Base-by-base conservation (phyloP, 2,113 vertebrate species). In the human region DNA sequence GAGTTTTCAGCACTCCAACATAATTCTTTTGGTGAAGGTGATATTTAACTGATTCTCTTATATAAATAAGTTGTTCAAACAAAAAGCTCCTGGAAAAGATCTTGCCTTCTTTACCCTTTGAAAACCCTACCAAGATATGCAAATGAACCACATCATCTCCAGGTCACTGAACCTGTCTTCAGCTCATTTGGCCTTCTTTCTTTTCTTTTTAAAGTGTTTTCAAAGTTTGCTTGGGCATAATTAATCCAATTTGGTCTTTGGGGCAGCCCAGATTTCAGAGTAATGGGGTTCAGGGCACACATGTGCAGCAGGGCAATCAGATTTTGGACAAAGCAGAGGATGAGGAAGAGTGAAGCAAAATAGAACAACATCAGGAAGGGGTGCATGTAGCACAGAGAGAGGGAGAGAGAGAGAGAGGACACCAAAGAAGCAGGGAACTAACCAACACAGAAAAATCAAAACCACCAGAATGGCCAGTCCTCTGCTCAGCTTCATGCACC, bases 161-260 rank as follows among this genome's bases (percentile, higher is more conserved):
- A 94, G 92, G 80, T 57, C 57, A 72, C n/a, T 55, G 73, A 82
- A 80, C 55, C 22, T 79, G 4, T 93, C 96, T 97, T 96, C 75
- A 38, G 61, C 70, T 87, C 92, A 87, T 38, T 70, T 91, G 81
- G 23, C 64, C 95, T 84, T 70, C 64, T 84, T 79, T 83, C 45
- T 91, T 91, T 52, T 57, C 79, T 80, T 83, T 92, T 55, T n/a
- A 64, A 94, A 89, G 75, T 38, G 43, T 84, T 79, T 85, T 66
- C 70, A 86, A 93, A 80, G 91, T n/a, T 40, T 97, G 40, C 66
- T 75, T 40, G 86, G 59, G 72, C n/a, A 85, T 80, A 79, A 57
- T 82, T 91, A 88, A 94, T 92, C 61, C 73, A 79, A 48, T 93
- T 95, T 93, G 52, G 76, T 78, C 70, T 96, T 80, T 25, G 11